Base-by-base conservation (phyloP, 2,888 invertebrate species). In the Serrognathus titanus region DNA sequence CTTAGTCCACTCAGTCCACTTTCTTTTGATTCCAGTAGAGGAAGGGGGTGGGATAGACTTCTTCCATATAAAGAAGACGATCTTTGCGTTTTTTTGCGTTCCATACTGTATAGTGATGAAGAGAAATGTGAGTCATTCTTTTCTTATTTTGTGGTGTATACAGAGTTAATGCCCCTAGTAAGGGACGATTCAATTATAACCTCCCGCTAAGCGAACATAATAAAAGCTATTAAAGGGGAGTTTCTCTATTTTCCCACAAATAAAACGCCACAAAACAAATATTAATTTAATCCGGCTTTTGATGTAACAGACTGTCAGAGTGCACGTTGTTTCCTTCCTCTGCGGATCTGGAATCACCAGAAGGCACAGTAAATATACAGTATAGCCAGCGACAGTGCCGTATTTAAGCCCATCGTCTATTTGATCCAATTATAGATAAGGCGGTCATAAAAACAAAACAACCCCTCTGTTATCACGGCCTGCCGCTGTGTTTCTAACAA, bases 391-490 rank as follows among this genome's bases (percentile, higher is more conserved):
- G 11, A 40, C 40, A 54, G 46, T 40, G 47, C 39, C 46, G 55
- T 57, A 53, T 61, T 57, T 63, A 64, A 65, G 63, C 60, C 61
- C 54, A 47, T 59, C 69, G 63, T 63, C 66, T 65, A 67, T 69
- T 70, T 67, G 70, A 71, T 71, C 71, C 71, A 71, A 71, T 71
- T 71, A 71, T 71, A 71, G 71, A 71, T 71, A 71, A 66, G 65
- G 58, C 60, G 59, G 55, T 65, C 61, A 68, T 70, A 70, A 71
- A 71, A 71, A 70, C 69, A 71, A 68, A 69, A 69, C 70, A 69
- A 67, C 66, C 66, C 16, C 66, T 50, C 53, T 54, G 66, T 66
- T 68, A 69, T 69, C 68, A 65, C 65, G 50, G 59, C 57, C 59
- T 61, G 59, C 61, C 53, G 50, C 52, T 65, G 66, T 64, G 68